Conservation (phyloP, 2,888 invertebrate species). For the Metopia argyrocephala region DNA sequence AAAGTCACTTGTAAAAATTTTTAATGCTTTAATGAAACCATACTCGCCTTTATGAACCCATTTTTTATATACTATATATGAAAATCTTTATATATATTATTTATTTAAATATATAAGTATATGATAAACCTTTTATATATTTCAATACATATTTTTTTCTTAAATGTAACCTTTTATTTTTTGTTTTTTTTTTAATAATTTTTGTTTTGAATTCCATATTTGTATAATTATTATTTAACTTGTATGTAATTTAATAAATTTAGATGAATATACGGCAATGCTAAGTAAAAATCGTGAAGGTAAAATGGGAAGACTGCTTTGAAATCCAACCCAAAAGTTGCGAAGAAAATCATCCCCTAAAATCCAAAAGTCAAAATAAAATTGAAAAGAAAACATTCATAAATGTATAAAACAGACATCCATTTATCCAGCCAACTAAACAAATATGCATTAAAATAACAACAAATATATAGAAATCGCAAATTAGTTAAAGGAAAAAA, state of each 20-base stretch:
- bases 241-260: conserved; percentile 69
- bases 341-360: conserved; percentile 50
- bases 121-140: too few species aligned
- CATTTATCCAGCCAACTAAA: conserved; percentile 35
- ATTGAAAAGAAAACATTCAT: conserved; percentile 4
- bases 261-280: conserved; percentile 79
- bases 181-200: too few species aligned
- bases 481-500: background rate
- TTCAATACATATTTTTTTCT: too few species aligned
- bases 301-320: conserved; percentile 79
- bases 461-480: conserved; percentile 11
- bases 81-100: too few species aligned
- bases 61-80: too few species aligned
- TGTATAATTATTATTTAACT: conserved; percentile 3
- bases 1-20: conserved; percentile 54
- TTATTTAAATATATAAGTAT: background rate
- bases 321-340: conserved; percentile 67
- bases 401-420: background rate
- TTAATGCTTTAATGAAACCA: conserved; percentile 32
- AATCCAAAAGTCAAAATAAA: conserved; percentile 14
- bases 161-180: too few species aligned
- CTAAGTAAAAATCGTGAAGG: conserved; percentile 79
- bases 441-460: background rate
- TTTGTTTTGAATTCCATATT: too few species aligned
- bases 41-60: too few species aligned